Evolutionary conservation across 92 coral and sea anemone species (phyloP).

Genomic region (Pocillopora meandrina): DNA sequence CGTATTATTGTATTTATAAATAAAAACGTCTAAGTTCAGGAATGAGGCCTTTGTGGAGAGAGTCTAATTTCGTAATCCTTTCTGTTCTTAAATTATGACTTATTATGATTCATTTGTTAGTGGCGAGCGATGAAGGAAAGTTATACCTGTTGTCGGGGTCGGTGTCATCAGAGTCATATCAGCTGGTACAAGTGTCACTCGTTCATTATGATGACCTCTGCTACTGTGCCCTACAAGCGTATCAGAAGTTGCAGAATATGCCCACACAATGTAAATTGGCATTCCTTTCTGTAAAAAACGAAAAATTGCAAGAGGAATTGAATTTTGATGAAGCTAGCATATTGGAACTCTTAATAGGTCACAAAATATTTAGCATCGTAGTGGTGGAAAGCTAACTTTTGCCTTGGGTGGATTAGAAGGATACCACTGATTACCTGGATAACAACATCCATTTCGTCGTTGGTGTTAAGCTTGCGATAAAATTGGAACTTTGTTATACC

Average conservation of each 20-base stretch:
- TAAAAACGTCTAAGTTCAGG: too few species aligned
- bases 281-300: background rate
- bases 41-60: too few species aligned
- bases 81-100: too few species aligned
- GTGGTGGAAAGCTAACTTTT: background rate
- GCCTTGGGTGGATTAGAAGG: background rate
- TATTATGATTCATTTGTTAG: too few species aligned
- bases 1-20: too few species aligned
- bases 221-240: background rate
- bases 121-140: too few species aligned
- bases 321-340: too few species aligned
- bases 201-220: background rate
- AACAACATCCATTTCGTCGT: background rate
- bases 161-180: background rate
- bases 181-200: background rate
- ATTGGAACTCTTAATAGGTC: background rate
- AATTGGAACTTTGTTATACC: slow-evolving; percentile 12
- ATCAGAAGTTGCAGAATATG: background rate
- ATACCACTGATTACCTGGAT: slow-evolving; percentile 10
- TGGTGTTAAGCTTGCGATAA: slow-evolving; percentile 15
- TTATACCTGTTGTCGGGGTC: too few species aligned
- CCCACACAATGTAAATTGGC: background rate
- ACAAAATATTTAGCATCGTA: background rate
- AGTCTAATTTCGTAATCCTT: too few species aligned
- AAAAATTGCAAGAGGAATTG: background rate